Base-by-base conservation (phyloP, 2,113 vertebrate genomes). In the Erythrolamprus reginae region DNA sequence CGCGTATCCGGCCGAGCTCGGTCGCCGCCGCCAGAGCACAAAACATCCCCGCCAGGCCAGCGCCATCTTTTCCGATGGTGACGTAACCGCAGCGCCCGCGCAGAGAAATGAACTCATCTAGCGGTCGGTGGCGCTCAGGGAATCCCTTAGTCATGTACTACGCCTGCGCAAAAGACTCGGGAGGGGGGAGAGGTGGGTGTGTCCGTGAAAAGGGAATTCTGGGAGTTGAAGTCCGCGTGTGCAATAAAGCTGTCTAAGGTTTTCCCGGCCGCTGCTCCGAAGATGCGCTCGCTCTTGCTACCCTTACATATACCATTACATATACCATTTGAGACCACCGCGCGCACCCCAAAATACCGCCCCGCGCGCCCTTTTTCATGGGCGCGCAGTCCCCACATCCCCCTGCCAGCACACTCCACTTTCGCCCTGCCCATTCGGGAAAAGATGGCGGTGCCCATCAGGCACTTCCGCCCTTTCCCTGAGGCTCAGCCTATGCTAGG, bases 51-150 rank as follows among this genome's bases (percentile, higher is more conserved):
- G 33, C 65, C 65, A 77, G 65, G 65, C 65, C 33, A 77, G 33
- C 65, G 65, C 65, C 65, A 77, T 77, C 33, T 77, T 77, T 38
- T 24, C n/a, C 5, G 28, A 15, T 5, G 65, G 15, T 8, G 65
- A 77, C 6, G 33, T 77, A 17, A 38, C 6, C 65, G 33, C 33
- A 17, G 17, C 65, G n/a, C n/a, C 65, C 6, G 65, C 33, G 33
- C 17, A 77, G 17, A 17, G 6, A 77, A 17, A 38, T 77, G 65
- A 38, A 15, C 13, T 33, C 61, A 33, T 13, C 5, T 6, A 6
- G 12, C 61, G n/a, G n/a, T 1, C n/a, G 5, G 1, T 7, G 0
- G 61, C n/a, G n/a, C 1, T 1, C 12, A 15, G 61, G 28, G 1
- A 0, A 1, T 28, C 4, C 5, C 65, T 12, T 38, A n/a, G 2